Base-by-base conservation (phyloP, 1,140 invertebrate species). In the Anthonomus grandis region DNA sequence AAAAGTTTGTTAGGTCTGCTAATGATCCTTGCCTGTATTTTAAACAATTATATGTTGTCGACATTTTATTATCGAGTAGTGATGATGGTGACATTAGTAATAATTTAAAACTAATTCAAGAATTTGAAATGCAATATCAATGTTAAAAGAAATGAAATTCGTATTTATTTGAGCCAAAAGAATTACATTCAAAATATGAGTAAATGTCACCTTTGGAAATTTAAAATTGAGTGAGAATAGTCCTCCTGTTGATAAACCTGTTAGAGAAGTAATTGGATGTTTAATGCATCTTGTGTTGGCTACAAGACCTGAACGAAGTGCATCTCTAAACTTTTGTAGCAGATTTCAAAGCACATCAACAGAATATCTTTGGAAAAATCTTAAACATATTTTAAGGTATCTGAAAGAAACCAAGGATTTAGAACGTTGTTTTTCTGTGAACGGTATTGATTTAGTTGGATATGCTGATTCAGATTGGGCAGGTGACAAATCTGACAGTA, bases 231-330 rank as follows among this genome's bases (percentile, higher is more conserved):
- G 18, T 19, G 36, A 10, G 15, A n/a, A 17, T 36, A 34, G n/a
- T 13, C 10, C n/a, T 36, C 12, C 36, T 5, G 21, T 19, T 9
- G 9, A 51, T 27, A 41, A 44, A 15, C 39, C 39, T n/a, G 36
- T 46, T 5, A 18, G 23, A 46, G 19, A 54, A 25, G 23, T 54
- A 25, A 24, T 45, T 12, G 51, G 51, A 9, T 45, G 19, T 19
- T 3, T 54, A 21, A 45, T 54, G 51, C 45, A 54, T 18, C 3
- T 54, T 8, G 45, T 54, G 38, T 45, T 54, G 34, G 51, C 21
- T 2, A 23, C 39, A 3, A 42, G 51, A 27, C 51, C 38, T 4
- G 51, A 45, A 19, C 18, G 42, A 13, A 27, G 39, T 45, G 27
- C 23, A 42, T 6, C 5, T 45, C 15, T 53, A 6, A 53, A 44